phyloP scores from a whole-genome alignment of 2,797 vertebrate genomes.

The Chelon auratus region DNA sequence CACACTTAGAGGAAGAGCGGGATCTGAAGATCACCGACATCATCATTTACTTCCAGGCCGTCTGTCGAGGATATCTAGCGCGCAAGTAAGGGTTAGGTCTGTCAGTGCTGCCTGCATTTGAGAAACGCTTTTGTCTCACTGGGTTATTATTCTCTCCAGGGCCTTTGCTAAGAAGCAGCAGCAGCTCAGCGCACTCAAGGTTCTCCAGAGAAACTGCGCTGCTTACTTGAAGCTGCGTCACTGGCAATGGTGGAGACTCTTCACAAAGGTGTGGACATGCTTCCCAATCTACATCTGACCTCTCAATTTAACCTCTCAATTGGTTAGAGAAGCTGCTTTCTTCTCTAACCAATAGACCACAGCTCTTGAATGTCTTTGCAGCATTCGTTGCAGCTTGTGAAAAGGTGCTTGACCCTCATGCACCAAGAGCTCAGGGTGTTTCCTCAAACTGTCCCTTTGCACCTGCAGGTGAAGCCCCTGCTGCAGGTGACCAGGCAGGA shows the following conservation, averaged over 20 bases:
- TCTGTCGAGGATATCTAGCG: slow-evolving; percentile 95
- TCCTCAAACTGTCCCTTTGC: not conserved
- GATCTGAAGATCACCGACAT: slow-evolving; percentile 99
- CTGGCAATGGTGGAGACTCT: slow-evolving; percentile 99
- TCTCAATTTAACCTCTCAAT: not conserved
- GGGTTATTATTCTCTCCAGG: slow-evolving; percentile 70
- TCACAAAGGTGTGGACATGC: slow-evolving; percentile 91
- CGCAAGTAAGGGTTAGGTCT: slow-evolving; percentile 89
- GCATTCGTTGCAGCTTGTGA: not conserved
- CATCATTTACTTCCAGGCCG: slow-evolving; percentile 98
- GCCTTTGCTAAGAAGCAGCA: slow-evolving; percentile 98
- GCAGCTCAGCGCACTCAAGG: slow-evolving; percentile 95
- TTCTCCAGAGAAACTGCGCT: slow-evolving; percentile 96
- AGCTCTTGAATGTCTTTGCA: too few relatives aligned
- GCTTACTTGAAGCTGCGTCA: slow-evolving; percentile 96
- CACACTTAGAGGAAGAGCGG: slow-evolving; percentile 96
- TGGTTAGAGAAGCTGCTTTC: too few relatives aligned
- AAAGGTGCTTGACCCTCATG: too few relatives aligned
- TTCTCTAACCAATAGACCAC: too few relatives aligned
- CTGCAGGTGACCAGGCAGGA: slow-evolving; percentile 98
- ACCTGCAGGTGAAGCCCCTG: slow-evolving; percentile 94
- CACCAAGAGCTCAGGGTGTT: not conserved
- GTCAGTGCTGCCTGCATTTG: not conserved
- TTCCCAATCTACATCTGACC: not conserved
- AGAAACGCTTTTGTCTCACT: slow-evolving; percentile 6